Percentiles rank a stretch among this genome's conserved stretches.
Evolutionary conservation across 2,113 vertebrate species (phyloP).

Genomic region (Passer domesticus): DNA sequence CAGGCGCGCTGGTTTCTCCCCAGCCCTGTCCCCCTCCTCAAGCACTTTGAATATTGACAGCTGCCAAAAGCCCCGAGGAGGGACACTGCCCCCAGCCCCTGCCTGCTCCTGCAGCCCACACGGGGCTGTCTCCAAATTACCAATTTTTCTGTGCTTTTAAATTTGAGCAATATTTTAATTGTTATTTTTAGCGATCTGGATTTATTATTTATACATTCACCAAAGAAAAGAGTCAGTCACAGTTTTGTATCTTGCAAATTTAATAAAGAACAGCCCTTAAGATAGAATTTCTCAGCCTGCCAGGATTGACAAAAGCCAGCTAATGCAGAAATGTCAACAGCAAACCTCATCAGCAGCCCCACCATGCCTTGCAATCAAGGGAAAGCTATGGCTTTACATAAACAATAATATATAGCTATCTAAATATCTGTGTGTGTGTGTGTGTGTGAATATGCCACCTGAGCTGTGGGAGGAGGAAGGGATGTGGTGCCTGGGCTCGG

Average conservation of each 20-base stretch:
- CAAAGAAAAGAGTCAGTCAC: conserved; percentile 78
- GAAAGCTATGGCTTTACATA: conserved; percentile 49
- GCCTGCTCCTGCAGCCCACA: neutral
- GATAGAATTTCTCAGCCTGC: conserved; percentile 80
- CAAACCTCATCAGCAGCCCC: conserved; percentile 70
- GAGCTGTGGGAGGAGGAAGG: neutral
- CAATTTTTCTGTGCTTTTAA: conserved; percentile 42
- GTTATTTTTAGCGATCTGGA: conserved; percentile 64
- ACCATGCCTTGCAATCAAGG: conserved; percentile 68
- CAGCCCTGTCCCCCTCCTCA: neutral
- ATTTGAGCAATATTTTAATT: conserved; percentile 75
- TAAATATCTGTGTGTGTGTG: neutral
- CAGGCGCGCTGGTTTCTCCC: neutral
- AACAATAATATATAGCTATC: conserved; percentile 64
- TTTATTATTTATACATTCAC: conserved; percentile 75
- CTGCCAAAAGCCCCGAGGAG: conserved; percentile 34
- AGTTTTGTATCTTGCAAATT: conserved; percentile 83
- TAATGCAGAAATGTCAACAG: conserved; percentile 79
- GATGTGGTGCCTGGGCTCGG: accelerated
- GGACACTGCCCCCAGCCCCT: neutral
- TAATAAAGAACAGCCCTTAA: conserved; percentile 82
- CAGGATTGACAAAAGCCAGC: conserved; percentile 79
- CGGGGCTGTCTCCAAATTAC: conserved; percentile 4
- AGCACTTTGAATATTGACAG: conserved; percentile 29
- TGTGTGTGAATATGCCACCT: neutral